Evolutionary conservation across 2,113 vertebrate species (phyloP).

Genomic region (Jacana jacana): DNA sequence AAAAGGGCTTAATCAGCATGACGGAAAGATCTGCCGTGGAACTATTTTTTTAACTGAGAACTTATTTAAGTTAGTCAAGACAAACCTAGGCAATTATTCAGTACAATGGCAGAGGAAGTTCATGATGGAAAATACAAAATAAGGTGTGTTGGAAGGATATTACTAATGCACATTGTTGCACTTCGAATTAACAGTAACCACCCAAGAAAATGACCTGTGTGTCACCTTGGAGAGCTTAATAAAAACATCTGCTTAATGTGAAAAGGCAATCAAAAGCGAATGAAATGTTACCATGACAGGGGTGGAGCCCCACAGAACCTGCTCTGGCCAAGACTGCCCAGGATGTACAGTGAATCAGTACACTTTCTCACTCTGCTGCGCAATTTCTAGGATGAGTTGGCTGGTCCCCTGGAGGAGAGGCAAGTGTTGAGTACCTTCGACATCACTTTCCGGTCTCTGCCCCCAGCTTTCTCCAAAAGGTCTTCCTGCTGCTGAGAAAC

Average conservation of each 20-base stretch:
- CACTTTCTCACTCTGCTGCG: neutral
- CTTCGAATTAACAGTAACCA: constrained; percentile 60
- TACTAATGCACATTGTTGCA: constrained; percentile 56
- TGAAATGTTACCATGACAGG: neutral
- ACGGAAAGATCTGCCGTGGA: neutral
- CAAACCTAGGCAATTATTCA: constrained; percentile 34
- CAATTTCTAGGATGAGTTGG: neutral
- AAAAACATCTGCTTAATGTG: constrained; percentile 49
- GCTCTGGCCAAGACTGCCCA: constrained; percentile 1
- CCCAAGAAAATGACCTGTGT: constrained; percentile 54
- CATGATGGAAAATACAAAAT: constrained; percentile 42
- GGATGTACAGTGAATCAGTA: neutral
- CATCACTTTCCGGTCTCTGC: neutral
- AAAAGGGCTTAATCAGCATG: neutral
- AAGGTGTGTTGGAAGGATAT: constrained; percentile 63
- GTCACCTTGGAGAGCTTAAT: constrained; percentile 49
- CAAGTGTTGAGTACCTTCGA: neutral
- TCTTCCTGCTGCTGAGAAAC: neutral
- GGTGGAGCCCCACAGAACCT: constrained; percentile 10
- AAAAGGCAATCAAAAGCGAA: constrained; percentile 29
- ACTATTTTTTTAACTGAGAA: neutral
- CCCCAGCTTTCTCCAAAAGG: neutral
- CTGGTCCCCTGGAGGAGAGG: neutral
- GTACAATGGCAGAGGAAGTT: constrained; percentile 60
- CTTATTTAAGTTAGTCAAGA: constrained; percentile 25